Evolutionary conservation across 1,140 invertebrate species (phyloP), one percentile per base, ranked within the genome.

Genomic region (Pseudomyrmex dendroicus): DNA sequence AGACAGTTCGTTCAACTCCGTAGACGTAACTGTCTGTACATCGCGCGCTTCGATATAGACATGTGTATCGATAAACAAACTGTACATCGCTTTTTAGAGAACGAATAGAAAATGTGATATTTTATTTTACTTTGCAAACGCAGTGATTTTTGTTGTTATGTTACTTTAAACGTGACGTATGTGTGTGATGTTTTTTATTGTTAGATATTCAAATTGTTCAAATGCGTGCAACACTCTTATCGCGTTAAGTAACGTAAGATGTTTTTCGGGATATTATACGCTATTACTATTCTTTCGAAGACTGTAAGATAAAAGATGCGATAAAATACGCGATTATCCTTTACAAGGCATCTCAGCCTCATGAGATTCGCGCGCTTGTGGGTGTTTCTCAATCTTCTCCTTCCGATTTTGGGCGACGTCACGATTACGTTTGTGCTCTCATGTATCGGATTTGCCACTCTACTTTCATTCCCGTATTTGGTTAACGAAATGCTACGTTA

Each of bases 401-500:
- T 22, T 70, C 66, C 66, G 72, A 72, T 80, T 80, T 80, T 70
- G 66, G 35, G 66, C 10, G 44, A 80, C 12, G 44, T 50, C 20
- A 54, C 44, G 46, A 13, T 35, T 35, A 78, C 50, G 10, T 70
- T 48, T 70, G 20, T 70, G 70, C 44, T 70, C 54, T 78, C 59
- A 59, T 68, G 64, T 68, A 78, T 78, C 76, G n/a, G 22, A 70
- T 76, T 83, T 66, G 25, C 73, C 44, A 76, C n/a, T 77, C n/a
- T 64, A 76, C 80, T 86, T 86, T 86, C 84, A 84, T 86, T 70
- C 35, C 84, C 66, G 20, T 86, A 77, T 84, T 70, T 35, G 73
- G 73, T 56, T 84, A 86, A 86, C 80, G 67, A 70, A 61, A 86
- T 84, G 68, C 66, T 54, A 67, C 35, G 44, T 35, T 35, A 35